Evolutionary conservation across 1,140 invertebrate genomes (phyloP), one percentile per base, ranked within the genome.

Genomic region (Dufourea novaeangliae): DNA sequence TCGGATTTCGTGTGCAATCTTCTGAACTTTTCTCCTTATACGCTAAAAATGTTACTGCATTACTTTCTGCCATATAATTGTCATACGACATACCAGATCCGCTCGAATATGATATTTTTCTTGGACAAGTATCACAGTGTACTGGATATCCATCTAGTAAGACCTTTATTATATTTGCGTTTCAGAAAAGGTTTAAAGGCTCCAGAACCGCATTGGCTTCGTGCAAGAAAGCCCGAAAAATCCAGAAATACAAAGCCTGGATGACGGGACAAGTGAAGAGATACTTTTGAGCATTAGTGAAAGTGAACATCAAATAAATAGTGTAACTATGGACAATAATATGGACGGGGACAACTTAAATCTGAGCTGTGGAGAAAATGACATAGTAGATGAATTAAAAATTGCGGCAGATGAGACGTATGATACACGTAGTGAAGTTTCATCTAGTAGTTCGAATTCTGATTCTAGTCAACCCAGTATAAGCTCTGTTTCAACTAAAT

Each of bases 341-440:
- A 92, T 92, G 17, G 95, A 95, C 86, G 94, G 94, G 75, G 95
- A 95, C 80, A 95, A 95, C 91, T 92, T 95, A 82, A 95, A 95
- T 80, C 91, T 96, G 78, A 95, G 95, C 87, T 94, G 95, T 85
- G 94, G 94, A 32, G 95, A 95, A 84, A 95, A 95, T 74, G 95
- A 96, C 86, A 95, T 95, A 70, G 94, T 94, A 20, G 95, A 96
- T 87, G 95, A 95, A 87, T 85, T 95, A 50, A 95, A 95, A 90
- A 94, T 95, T 71, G 94, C 94, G 56, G 95, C 95, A 71, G 93
- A 92, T 81, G 94, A 94, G 86, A 94, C 93, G 44, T 94, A 94
- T 85, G 96, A 97, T 87, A 96, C 95, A 27, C 92, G 96, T 20
- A 97, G 96, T 89, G 96, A 97, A 91, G 96, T 97, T 27, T 96